Evolutionary conservation across 2,888 invertebrate genomes (phyloP), one percentile per base, ranked within the genome.

Genomic region (Leptothorax acervorum): DNA sequence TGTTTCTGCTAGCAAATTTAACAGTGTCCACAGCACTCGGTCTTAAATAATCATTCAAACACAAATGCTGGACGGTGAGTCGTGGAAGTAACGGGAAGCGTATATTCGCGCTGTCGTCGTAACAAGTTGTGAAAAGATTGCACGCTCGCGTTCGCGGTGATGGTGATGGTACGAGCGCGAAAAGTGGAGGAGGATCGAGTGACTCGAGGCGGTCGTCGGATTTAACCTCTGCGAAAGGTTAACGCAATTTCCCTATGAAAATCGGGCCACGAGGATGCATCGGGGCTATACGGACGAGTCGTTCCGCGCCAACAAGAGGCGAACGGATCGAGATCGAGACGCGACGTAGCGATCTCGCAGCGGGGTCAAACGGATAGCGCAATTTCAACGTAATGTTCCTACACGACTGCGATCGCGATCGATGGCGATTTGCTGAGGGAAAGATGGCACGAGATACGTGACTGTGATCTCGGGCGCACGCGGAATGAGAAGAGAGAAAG

Each of bases 391-490:
- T 89, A 87, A 89, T 88, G 89, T 76, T 85, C 85, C 81, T 85
- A 88, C 87, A 88, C 90, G 87, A 87, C 75, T 89, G 66, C 85
- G 90, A 91, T 91, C 91, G 85, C 90, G 90, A 89, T 92, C 91
- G 89, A 87, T 88, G 85, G 83, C 87, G 87, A 90, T 90, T 89
- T 91, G 83, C 90, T 85, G 76, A 73, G 82, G 78, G 83, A 81
- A 83, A 87, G 88, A 88, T 86, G 89, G 84, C 85, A 85, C 82
- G 86, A 90, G 87, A 86, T 90, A 90, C 90, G 90, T 89, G 90
- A 87, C 85, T 84, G 82, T 87, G 86, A 86, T 90, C 88, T 83
- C 68, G 82, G 63, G 28, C 78, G 83, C 83, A 71, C 79, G 66
- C 73, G 57, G 42, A 63, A 87, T 42, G 55, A 78, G 74, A 23